phyloP scores from a whole-genome alignment of 2,888 invertebrate genomes.

The Podotricha telesiphe region DNA sequence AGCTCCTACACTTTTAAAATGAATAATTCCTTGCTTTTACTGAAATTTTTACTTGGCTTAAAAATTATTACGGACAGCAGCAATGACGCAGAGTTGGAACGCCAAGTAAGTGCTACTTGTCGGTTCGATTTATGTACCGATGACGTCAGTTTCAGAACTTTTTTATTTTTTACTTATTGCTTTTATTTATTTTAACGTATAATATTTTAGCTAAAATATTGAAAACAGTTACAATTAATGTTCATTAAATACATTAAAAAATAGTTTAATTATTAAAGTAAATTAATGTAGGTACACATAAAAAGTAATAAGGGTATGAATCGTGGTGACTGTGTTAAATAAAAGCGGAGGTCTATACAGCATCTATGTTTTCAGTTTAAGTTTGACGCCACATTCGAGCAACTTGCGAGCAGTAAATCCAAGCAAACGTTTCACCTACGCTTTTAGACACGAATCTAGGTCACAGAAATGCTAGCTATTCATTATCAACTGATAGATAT shows the following conservation, averaged over 20 bases:
- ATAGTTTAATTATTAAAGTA: neutral
- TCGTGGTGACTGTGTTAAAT: conserved; percentile 33
- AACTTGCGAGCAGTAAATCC: conserved; percentile 56
- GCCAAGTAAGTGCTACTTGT: conserved; percentile 40
- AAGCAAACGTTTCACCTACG: conserved; percentile 50
- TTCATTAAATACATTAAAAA: too few relatives aligned
- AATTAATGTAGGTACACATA: neutral
- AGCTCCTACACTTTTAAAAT: neutral
- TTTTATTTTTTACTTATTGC: too few relatives aligned
- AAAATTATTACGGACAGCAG: conserved; percentile 41
- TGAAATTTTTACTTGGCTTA: conserved; percentile 7
- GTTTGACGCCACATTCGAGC: conserved; percentile 55
- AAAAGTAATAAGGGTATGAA: conserved; percentile 24
- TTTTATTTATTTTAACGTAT: neutral
- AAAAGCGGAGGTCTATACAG: conserved; percentile 36
- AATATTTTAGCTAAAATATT: neutral
- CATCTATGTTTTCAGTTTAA: conserved; percentile 44
- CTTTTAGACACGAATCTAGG: conserved; percentile 58
- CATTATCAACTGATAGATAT: conserved; percentile 46
- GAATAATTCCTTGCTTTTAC: conserved; percentile 11
- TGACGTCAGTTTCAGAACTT: conserved; percentile 25
- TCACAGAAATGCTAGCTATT: conserved; percentile 55
- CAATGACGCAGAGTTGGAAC: conserved; percentile 43
- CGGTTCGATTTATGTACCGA: conserved; percentile 33
- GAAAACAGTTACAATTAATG: too few relatives aligned